Conservation (phyloP, 2,113 vertebrate species). For the Spermophilus dauricus region DNA sequence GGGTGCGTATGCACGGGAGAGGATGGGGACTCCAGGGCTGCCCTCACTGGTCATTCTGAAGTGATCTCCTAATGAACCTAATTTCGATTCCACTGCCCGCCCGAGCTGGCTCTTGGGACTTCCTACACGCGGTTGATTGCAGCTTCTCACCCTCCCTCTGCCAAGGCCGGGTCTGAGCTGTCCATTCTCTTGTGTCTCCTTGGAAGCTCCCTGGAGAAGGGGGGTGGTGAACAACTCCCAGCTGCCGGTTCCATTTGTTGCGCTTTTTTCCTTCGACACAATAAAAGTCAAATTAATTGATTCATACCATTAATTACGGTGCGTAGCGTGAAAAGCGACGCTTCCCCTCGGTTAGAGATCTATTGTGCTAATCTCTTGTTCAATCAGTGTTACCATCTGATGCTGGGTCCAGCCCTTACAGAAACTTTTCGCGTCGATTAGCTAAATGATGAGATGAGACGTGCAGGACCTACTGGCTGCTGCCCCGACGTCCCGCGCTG, state of each 20-base stretch:
- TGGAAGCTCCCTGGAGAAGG: conserved; percentile 71
- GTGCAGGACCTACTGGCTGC: conserved; percentile 49
- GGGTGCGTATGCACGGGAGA: background rate
- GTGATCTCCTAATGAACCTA: conserved; percentile 59
- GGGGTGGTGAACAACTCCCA: conserved; percentile 67
- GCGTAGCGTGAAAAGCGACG: conserved; percentile 90
- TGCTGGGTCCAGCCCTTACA: conserved; percentile 87
- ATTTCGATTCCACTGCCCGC: conserved; percentile 53
- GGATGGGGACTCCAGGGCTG: background rate
- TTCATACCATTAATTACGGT: conserved; percentile 94
- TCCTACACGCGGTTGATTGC: background rate
- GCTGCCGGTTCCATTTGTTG: conserved; percentile 88
- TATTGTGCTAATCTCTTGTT: conserved; percentile 90
- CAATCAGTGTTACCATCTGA: conserved; percentile 89
- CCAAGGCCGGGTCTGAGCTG: background rate
- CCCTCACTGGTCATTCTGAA: background rate
- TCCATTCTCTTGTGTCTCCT: conserved; percentile 39
- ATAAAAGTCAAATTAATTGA: conserved; percentile 95
- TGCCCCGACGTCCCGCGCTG: conserved; percentile 25
- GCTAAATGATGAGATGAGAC: conserved; percentile 74
- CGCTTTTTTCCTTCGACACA: conserved; percentile 87
- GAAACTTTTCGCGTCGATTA: conserved; percentile 83
- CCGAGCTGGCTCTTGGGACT: conserved; percentile 1
- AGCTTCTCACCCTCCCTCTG: conserved; percentile 31
- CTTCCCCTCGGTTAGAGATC: conserved; percentile 92